Evolutionary conservation across 2,888 invertebrate species (phyloP).

Genomic region (Sepioteuthis lessoniana): DNA sequence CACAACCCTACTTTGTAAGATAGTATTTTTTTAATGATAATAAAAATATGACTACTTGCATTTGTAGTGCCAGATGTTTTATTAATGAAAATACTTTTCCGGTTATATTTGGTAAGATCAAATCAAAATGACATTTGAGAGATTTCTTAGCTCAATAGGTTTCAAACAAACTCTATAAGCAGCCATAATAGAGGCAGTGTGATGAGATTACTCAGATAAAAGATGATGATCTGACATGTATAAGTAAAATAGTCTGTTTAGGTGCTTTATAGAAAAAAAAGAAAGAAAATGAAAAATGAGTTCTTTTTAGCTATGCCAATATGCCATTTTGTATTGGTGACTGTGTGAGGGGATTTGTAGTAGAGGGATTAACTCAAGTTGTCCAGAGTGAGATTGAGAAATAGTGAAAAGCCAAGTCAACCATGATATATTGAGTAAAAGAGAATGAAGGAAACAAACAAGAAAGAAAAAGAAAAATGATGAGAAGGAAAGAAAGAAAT

Average conservation of each 20-base stretch:
- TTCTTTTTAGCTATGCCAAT: conserved; percentile 20
- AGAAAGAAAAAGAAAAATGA: neutral
- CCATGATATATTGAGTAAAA: neutral
- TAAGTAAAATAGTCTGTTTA: conserved; percentile 33
- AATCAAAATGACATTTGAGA: neutral
- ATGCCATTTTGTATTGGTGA: conserved; percentile 25
- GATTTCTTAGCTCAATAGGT: neutral
- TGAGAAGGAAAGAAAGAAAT: too few species aligned
- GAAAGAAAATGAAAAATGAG: neutral
- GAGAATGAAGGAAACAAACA: neutral
- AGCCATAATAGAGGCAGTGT: neutral
- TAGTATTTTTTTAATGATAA: neutral
- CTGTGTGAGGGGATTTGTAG: neutral
- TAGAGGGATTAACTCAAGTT: neutral
- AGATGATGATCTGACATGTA: conserved; percentile 23
- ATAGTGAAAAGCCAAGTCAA: neutral
- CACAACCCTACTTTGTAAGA: neutral
- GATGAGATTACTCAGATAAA: neutral
- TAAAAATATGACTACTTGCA: neutral
- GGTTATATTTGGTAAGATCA: neutral
- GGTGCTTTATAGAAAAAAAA: neutral
- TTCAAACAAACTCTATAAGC: neutral
- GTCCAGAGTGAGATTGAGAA: neutral
- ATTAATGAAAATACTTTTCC: conserved; percentile 3
- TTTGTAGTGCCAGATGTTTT: neutral